Base-by-base conservation (phyloP, 2,888 invertebrate genomes). In the Aromia moschata region DNA sequence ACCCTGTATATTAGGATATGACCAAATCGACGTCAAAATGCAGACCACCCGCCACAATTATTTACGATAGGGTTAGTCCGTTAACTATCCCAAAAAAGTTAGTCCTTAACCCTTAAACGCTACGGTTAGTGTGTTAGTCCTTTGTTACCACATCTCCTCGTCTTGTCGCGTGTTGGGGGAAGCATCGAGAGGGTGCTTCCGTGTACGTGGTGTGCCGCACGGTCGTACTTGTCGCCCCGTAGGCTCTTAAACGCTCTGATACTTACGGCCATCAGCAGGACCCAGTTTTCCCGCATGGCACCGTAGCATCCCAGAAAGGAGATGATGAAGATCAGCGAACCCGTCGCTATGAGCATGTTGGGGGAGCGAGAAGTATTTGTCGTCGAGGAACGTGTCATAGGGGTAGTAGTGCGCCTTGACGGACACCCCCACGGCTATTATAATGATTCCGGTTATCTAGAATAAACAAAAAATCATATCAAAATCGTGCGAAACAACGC, bases 241-340 rank as follows among this genome's bases (percentile, higher is more conserved):
- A 25, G 7, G 25, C 25, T 25, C n/a, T n/a, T n/a, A n/a, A n/a
- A n/a, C n/a, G n/a, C n/a, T n/a, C n/a, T 12, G 46, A 49, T 58
- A 63, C 91, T 89, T 83, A 96, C 96, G 63, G 92, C 91, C 66
- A 93, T 87, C 58, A 94, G 90, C 92, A 97, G 93, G 83, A 95
- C 94, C 79, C 95, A 93, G 80, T 92, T 97, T 81, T 98, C 97
- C 77, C 93, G 93, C 55, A 94, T 86, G 11, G 98, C 97, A 33
- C 98, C 98, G 74, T 96, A 97, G 53, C 97, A 98, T 64, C 97
- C 98, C 70, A 97, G 90, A 85, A 96, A 96, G 44, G 96, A 94
- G 10, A 97, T 91, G 51, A 96, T 83, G 80, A 96, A 94, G 72
- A 97, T 92, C 62, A 96, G 85, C 12, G 90, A 83, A n/a, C 97